Percentiles rank a stretch among this genome's conserved stretches.
These are phyloP conservation scores for Galbula dea DNA, from an alignment of 2,113 vertebrate genomes.

Conservation along the genomic window DNA sequence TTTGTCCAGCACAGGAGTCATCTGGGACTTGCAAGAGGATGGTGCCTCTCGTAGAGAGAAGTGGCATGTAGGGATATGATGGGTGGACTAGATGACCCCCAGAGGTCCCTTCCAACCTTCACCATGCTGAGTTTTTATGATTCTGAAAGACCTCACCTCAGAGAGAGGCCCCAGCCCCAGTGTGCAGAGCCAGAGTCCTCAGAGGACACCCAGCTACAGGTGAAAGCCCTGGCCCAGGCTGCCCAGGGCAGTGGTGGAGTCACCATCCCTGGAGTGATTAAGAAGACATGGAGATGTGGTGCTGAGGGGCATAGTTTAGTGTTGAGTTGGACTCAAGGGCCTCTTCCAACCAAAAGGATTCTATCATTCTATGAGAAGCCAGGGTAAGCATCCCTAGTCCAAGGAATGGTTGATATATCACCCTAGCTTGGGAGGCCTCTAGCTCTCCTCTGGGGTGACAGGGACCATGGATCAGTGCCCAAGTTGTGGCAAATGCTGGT, in stretches of 20 bases:
- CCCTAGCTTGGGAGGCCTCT: no score
- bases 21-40: background rate
- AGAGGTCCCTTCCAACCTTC: no score
- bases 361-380: background rate
- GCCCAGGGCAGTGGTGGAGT: background rate
- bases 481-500: fast-evolving
- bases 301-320: background rate
- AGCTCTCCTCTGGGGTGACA: no score
- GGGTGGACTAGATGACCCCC: background rate
- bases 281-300: background rate
- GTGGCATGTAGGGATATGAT: background rate
- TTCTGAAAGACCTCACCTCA: background rate
- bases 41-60: background rate
- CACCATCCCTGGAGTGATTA: background rate
- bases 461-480: fast-evolving
- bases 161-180: fast-evolving
- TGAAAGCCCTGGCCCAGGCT: no score
- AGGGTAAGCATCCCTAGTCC: background rate
- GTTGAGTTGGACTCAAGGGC: background rate
- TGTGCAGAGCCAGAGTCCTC: fast-evolving
- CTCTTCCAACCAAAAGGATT: background rate
- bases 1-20: background rate
- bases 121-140: no score
- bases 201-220: fast-evolving
- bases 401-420: fast-evolving